Conservation (phyloP, 2,113 vertebrate genomes). For the Clarias magur region DNA sequence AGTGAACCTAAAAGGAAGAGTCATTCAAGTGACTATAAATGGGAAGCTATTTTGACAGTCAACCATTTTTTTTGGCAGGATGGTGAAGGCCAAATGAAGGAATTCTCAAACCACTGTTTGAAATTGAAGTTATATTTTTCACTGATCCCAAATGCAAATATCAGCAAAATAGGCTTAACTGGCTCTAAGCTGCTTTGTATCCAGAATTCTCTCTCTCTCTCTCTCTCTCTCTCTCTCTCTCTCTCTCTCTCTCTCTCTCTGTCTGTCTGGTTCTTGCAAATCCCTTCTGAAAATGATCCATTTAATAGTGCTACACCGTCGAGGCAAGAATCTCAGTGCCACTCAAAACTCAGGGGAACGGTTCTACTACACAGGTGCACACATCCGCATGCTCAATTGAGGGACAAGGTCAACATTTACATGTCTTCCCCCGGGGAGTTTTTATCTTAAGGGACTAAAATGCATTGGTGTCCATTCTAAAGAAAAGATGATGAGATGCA, state of each 20-base stretch:
- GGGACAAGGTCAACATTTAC: not conserved
- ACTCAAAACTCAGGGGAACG: not conserved
- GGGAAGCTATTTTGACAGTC: not conserved
- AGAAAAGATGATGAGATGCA: not conserved
- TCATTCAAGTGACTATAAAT: not conserved
- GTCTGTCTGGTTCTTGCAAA: constrained; percentile 13
- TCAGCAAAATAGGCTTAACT: constrained; percentile 72
- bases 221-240: constrained; percentile 31
- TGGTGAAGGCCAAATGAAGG: constrained; percentile 67
- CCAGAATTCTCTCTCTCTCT: constrained; percentile 18
- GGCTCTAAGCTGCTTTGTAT: constrained; percentile 1
- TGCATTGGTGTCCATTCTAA: not conserved
- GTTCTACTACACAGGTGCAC: constrained; percentile 1
- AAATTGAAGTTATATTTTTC: constrained; percentile 70
- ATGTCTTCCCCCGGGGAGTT: not conserved
- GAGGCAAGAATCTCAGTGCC: not conserved
- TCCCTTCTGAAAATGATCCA: constrained; percentile 21
- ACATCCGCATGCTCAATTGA: not conserved
- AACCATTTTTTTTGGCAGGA: not conserved
- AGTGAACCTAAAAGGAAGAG: not conserved
- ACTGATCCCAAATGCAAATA: constrained; percentile 65
- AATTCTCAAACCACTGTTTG: constrained; percentile 66
- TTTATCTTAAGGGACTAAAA: not conserved
- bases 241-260: constrained; percentile 17
- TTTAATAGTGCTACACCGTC: not conserved